Percentiles rank a stretch among this genome's conserved stretches.
phyloP scores from a whole-genome alignment of 2,888 invertebrate genomes.

The Drosophila melanocephala region DNA sequence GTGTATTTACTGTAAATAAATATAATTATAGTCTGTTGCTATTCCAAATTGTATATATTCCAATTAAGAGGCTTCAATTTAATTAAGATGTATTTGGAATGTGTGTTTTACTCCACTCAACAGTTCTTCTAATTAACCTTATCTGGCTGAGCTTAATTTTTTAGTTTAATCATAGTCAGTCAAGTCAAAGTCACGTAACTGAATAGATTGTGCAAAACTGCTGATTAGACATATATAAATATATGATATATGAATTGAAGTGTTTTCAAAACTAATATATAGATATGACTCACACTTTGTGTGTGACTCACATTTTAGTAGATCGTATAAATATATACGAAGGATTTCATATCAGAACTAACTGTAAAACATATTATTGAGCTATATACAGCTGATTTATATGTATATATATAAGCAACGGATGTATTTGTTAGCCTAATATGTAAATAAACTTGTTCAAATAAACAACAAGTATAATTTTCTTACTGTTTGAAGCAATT shows the following conservation, averaged over 20 bases:
- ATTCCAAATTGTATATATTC: background rate
- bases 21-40: background rate
- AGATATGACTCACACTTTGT: background rate
- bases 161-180: background rate
- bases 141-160: background rate
- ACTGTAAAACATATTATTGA: background rate
- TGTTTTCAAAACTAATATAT: background rate
- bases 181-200: background rate
- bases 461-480: constrained; percentile 13
- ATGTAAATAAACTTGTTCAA: constrained; percentile 8
- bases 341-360: background rate
- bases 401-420: background rate
- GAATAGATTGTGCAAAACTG: background rate
- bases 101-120: background rate
- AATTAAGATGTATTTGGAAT: background rate
- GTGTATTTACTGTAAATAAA: background rate
- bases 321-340: background rate
- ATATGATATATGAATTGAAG: background rate
- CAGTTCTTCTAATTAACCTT: background rate
- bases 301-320: background rate
- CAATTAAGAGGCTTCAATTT: background rate
- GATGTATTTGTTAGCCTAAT: constrained; percentile 1
- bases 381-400: background rate
- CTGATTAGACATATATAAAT: background rate
- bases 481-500: constrained; percentile 51